Percentiles rank a stretch among this genome's conserved stretches.
Evolutionary conservation across 2,888 invertebrate genomes (phyloP).

Genomic region (Scaptomyza cyrtandrae): DNA sequence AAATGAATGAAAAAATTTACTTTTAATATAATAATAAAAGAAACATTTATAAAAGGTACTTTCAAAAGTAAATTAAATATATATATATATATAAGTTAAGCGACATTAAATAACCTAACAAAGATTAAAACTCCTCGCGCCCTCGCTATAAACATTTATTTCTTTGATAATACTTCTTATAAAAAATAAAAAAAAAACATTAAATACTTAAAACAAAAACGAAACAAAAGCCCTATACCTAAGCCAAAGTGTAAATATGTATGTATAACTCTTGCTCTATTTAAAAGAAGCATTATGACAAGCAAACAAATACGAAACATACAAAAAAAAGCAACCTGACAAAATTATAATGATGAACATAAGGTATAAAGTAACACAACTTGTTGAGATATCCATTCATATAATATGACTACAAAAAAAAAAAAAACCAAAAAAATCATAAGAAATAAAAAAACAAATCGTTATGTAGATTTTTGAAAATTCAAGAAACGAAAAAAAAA

Average conservation of each 20-base stretch:
- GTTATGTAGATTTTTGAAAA: constrained; percentile 75
- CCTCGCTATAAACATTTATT: constrained; percentile 46
- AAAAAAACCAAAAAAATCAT: constrained; percentile 18
- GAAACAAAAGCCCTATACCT: constrained; percentile 23
- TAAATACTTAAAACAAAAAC: constrained; percentile 5
- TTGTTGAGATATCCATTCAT: constrained; percentile 72
- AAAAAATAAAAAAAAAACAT: constrained; percentile 7
- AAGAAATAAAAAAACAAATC: constrained; percentile 43
- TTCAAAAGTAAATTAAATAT: constrained; percentile 49
- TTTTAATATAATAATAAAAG: constrained; percentile 1
- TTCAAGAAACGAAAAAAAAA: constrained; percentile 32
- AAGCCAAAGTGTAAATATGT: constrained; percentile 58
- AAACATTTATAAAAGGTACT: constrained; percentile 8
- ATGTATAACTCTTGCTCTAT: constrained; percentile 47
- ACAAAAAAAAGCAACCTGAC: constrained; percentile 73
- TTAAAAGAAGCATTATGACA: constrained; percentile 42
- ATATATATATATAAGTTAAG: constrained; percentile 33
- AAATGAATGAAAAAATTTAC: constrained; percentile 19
- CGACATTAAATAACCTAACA: constrained; percentile 27
- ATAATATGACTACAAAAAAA: constrained; percentile 36
- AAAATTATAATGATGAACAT: constrained; percentile 66
- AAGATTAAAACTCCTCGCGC: constrained; percentile 28
- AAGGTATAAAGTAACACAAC: constrained; percentile 65
- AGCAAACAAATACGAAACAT: constrained; percentile 64
- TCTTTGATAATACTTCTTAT: constrained; percentile 31